Evolutionary conservation across 2,797 vertebrate genomes (phyloP).

Genomic region (Diglossa cyanea): DNA sequence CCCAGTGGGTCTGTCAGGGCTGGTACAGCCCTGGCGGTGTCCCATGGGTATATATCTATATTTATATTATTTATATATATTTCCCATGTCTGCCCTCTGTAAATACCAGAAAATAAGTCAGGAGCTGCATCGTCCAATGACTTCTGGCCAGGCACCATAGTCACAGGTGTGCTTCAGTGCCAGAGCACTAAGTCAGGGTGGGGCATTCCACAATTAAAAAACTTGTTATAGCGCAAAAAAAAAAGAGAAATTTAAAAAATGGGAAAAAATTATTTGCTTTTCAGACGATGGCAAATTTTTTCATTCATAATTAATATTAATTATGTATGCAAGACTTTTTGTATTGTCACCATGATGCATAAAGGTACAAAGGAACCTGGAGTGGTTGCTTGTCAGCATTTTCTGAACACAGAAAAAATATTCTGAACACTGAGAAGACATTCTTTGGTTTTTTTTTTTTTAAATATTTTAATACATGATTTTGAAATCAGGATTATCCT

Average conservation of each 20-base stretch:
- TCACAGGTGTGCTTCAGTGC: neutral
- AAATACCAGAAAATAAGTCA: neutral
- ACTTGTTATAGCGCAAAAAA: neutral
- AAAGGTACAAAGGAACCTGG: neutral
- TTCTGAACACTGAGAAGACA: neutral
- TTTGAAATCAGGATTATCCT: neutral
- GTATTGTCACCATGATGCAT: neutral
- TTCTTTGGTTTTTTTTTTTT: neutral
- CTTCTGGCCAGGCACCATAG: neutral
- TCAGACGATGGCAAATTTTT: neutral
- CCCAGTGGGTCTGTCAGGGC: too few species aligned
- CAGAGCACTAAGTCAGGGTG: neutral
- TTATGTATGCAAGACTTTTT: neutral
- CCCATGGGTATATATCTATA: accelerated
- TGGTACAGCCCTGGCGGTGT: neutral
- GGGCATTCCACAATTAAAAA: neutral
- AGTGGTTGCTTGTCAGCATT: neutral
- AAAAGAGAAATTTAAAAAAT: neutral
- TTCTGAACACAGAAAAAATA: neutral
- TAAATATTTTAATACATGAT: neutral
- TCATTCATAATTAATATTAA: neutral
- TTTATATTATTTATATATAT: neutral
- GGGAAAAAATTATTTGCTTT: neutral
- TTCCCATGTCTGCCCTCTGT: neutral
- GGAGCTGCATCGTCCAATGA: neutral